Percentiles rank a stretch among this genome's conserved stretches.
Conservation (phyloP, 2,888 invertebrate species). For the Subacronicta megacephala region DNA sequence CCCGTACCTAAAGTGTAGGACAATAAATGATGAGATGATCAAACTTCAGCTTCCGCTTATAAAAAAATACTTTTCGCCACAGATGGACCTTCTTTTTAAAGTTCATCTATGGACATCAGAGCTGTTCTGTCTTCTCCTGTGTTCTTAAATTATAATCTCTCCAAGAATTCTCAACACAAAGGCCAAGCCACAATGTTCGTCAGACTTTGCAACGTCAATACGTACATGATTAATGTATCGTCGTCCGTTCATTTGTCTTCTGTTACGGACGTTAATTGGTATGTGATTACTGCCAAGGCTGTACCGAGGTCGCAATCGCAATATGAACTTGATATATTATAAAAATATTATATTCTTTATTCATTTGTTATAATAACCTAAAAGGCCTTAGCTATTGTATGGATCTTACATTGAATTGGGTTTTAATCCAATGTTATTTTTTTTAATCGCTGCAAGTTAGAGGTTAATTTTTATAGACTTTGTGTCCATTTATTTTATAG, state of each 20-base stretch:
- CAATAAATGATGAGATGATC: too few relatives aligned
- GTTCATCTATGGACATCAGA: too few relatives aligned
- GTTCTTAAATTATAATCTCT: slow-evolving; percentile 2
- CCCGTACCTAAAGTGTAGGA: too few relatives aligned
- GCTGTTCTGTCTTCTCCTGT: too few relatives aligned
- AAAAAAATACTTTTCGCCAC: too few relatives aligned
- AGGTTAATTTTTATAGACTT: slow-evolving; percentile 10
- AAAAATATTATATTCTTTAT: slow-evolving; percentile 44
- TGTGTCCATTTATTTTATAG: slow-evolving; percentile 19
- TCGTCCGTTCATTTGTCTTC: slow-evolving; percentile 79
- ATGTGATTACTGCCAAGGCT: slow-evolving; percentile 69
- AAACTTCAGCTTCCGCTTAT: too few relatives aligned
- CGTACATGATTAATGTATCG: slow-evolving; percentile 74
- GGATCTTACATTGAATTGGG: slow-evolving; percentile 24
- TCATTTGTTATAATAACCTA: slow-evolving; percentile 27
- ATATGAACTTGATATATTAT: slow-evolving; percentile 50
- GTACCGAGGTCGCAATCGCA: slow-evolving; percentile 53
- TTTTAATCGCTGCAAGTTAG: slow-evolving; percentile 20
- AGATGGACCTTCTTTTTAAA: too few relatives aligned
- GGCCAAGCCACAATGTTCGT: slow-evolving; percentile 13
- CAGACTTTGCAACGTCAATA: slow-evolving; percentile 43
- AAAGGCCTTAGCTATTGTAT: slow-evolving; percentile 38
- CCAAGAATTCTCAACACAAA: slow-evolving; percentile 25
- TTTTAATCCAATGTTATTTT: slow-evolving; percentile 13
- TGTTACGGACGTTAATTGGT: slow-evolving; percentile 78